phyloP scores from a whole-genome alignment of 2,113 vertebrate genomes.

The Chaenogobius annularis region DNA sequence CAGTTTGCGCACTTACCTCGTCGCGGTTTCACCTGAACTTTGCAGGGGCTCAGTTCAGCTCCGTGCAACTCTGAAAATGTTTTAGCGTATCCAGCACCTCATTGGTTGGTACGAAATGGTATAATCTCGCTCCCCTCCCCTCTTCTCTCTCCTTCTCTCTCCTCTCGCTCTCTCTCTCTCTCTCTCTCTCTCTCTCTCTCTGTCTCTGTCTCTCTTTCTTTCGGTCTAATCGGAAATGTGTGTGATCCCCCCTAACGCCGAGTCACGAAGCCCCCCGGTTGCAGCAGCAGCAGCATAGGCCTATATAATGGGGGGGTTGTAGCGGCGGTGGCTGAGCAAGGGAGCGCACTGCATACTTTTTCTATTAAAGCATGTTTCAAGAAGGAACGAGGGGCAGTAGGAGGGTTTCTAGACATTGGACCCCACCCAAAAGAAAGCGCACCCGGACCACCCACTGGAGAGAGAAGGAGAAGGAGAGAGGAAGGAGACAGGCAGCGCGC shows the following conservation, averaged over 20 bases:
- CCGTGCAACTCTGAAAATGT: conserved; percentile 62
- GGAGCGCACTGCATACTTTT: conserved; percentile 76
- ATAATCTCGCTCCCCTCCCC: conserved; percentile 35
- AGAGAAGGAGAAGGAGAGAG: conserved; percentile 25
- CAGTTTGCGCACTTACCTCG: conserved; percentile 52
- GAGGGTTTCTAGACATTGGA: conserved; percentile 48
- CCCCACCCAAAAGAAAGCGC: conserved; percentile 63
- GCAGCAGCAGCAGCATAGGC: conserved; percentile 32
- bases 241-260: conserved; percentile 71
- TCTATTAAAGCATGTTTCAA: conserved; percentile 78
- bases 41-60: conserved; percentile 39
- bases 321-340: conserved; percentile 39
- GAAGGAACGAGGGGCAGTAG: conserved; percentile 47
- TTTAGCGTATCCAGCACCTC: conserved; percentile 55
- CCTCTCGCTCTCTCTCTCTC: conserved; percentile 37
- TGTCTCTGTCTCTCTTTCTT: too few relatives aligned
- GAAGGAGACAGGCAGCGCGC: conserved; percentile 48
- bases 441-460: conserved; percentile 70
- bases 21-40: conserved; percentile 66
- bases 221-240: conserved; percentile 74
- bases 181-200: conserved; percentile 21
- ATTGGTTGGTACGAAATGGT: conserved; percentile 64
- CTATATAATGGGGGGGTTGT: too few relatives aligned
- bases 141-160: not conserved
- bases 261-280: conserved; percentile 69